Conservation (phyloP, 2,113 vertebrate genomes). For the Sciurus niger region DNA sequence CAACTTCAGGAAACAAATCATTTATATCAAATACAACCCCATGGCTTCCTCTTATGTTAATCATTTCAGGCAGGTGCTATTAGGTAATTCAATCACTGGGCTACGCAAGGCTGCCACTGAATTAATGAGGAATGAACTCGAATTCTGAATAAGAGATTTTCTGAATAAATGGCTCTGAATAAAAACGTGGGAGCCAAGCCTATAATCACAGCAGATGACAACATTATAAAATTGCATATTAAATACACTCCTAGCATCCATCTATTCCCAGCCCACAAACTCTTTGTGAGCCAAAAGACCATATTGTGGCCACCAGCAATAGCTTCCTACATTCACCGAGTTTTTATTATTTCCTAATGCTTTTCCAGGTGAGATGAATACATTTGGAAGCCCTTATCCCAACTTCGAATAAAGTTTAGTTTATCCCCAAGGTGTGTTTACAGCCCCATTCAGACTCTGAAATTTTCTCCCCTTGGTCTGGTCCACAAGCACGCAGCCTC, state of each 20-base stretch:
- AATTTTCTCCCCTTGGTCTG: neutral
- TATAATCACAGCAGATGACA: slow-evolving; percentile 76
- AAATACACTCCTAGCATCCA: slow-evolving; percentile 13
- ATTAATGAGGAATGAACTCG: slow-evolving; percentile 82
- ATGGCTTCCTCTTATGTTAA: slow-evolving; percentile 77
- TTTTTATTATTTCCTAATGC: neutral
- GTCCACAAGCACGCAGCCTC: neutral
- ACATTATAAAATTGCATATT: slow-evolving; percentile 61
- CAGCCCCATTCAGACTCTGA: neutral
- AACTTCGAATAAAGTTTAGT: neutral
- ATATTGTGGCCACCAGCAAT: neutral
- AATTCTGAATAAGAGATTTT: slow-evolving; percentile 79
- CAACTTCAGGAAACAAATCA: slow-evolving; percentile 79
- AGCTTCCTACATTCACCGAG: neutral
- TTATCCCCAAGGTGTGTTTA: neutral
- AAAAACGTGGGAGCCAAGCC: slow-evolving; percentile 64
- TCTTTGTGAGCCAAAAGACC: slow-evolving; percentile 42
- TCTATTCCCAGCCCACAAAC: slow-evolving; percentile 24
- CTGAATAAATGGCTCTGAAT: slow-evolving; percentile 74
- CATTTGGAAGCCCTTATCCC: neutral
- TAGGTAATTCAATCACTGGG: slow-evolving; percentile 82
- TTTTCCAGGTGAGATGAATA: slow-evolving; percentile 7
- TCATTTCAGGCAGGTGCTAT: slow-evolving; percentile 83
- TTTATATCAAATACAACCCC: slow-evolving; percentile 81
- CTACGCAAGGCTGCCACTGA: slow-evolving; percentile 67